These are phyloP conservation scores for Drosophila erecta DNA, from an alignment of 1,140 invertebrate genomes.

Conservation along the genomic window DNA sequence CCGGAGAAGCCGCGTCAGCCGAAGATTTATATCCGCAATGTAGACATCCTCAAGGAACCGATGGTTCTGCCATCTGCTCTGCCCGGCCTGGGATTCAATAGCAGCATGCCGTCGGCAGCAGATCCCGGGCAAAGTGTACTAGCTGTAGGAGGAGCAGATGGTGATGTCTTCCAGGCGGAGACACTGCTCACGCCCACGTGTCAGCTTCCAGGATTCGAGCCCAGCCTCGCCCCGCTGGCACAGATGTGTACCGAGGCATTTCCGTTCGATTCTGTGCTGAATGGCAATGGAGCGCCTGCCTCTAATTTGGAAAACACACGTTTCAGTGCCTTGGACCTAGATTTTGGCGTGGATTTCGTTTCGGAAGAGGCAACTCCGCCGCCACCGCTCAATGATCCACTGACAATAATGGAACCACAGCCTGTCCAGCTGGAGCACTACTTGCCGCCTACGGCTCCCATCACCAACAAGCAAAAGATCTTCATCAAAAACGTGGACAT, in stretches of 20 bases:
- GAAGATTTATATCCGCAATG: conserved; percentile 81
- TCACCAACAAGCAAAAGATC: conserved; percentile 68
- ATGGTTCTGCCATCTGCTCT: conserved; percentile 58
- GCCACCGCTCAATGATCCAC: not conserved
- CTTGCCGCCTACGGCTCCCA: conserved; percentile 24
- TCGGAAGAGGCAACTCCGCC: conserved; percentile 52
- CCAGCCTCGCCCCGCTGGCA: conserved; percentile 51
- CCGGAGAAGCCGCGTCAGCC: conserved; percentile 65
- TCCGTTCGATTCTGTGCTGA: conserved; percentile 61
- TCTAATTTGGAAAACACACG: conserved; percentile 37
- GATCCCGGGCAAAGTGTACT: not conserved
- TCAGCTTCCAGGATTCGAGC: conserved; percentile 59
- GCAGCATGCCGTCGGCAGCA: not conserved
- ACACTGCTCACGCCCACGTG: conserved; percentile 56
- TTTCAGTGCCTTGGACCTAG: conserved; percentile 65
- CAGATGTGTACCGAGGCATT: conserved; percentile 64
- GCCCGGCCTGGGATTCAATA: conserved; percentile 60
- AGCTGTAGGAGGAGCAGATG: not conserved
- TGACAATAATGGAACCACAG: conserved; percentile 29
- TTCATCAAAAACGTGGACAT: conserved; percentile 83
- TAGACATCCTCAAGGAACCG: conserved; percentile 77
- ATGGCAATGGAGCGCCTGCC: conserved; percentile 24
- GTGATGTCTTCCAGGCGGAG: conserved; percentile 50
- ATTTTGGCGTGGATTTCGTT: conserved; percentile 66
- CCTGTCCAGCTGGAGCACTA: conserved; percentile 48